Evolutionary conservation across 2,888 invertebrate species (phyloP), one percentile per base, ranked within the genome.

Genomic region (Aphidius colemani): DNA sequence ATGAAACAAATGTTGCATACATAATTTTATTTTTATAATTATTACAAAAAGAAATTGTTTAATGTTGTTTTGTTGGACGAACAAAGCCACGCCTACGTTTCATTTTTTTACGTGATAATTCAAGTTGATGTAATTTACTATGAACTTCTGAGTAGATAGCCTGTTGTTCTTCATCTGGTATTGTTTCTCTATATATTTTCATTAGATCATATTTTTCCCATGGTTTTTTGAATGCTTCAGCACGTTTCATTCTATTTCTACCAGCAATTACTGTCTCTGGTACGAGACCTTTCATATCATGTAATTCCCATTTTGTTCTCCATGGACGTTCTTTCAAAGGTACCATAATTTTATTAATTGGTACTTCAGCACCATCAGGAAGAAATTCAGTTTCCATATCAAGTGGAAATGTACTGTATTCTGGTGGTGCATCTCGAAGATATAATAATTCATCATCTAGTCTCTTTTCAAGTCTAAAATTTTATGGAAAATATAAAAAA

Each of bases 181-280:
- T 92, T 1, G 93, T 92, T 80, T 86, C 85, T 75, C 92, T 91
- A 81, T 98, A 98, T 66, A 90, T 87, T 81, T 93, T 93, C 96
- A 98, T 96, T 60, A 98, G 84, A 83, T 98, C 98, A 83, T 90
- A 94, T 85, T 95, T 92, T 78, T 93, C 93, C 89, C 92, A 94
- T 0, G 94, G 94, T 70, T 86, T 90, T 51, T 85, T 87, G 44
- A 86, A 78, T 59, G 85, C 78, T 68, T 87, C 84, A 6, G 90
- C 87, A 61, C 87, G 85, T 39, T 69, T 69, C 59, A 67, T 51
- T 73, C 83, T 84, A 69, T 86, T 88, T 18, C 85, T 82, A 68
- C 83, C 87, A 3, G 88, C 73, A 71, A 85, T 75, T 41, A 55
- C 10, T 9, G 41, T 45, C 7, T 11, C 44, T 11, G n/a, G 18